These are phyloP conservation scores for Holothuria leucospilota DNA, from an alignment of 53 echinoderm and acorn worm species.

Conservation along the genomic window DNA sequence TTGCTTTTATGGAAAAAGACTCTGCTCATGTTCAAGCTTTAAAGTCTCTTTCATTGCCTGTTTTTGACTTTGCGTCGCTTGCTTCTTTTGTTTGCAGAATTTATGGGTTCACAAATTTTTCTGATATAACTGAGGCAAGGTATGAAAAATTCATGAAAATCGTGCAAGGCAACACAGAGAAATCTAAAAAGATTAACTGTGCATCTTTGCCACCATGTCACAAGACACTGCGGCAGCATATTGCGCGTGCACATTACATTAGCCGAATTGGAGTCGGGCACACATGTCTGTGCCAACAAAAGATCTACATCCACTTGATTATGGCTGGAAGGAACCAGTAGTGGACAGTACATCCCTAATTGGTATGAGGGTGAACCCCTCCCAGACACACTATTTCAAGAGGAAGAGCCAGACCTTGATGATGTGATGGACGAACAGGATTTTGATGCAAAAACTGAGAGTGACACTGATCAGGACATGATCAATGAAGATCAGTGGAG, in stretches of 20 bases:
- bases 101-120: conserved; percentile 19
- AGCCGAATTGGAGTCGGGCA: conserved; percentile 41
- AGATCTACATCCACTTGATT: not conserved
- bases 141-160: conserved; percentile 45
- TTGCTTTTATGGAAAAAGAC: conserved; percentile 32
- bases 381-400: conserved; percentile 8
- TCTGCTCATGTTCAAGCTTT: conserved; percentile 13
- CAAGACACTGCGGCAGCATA: conserved; percentile 27
- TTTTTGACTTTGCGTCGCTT: not conserved
- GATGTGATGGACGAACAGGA: conserved; percentile 14
- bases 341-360: conserved; percentile 13
- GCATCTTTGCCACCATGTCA: conserved; percentile 60
- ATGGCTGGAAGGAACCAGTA: not conserved
- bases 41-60: conserved; percentile 3
- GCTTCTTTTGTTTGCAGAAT: conserved; percentile 57
- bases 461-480: not conserved
- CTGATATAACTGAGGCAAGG: conserved; percentile 49
- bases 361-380: conserved; percentile 11
- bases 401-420: conserved; percentile 8
- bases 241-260: conserved; percentile 21
- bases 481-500: too few species aligned
- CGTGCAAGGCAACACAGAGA: not conserved
- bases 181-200: conserved; percentile 55
- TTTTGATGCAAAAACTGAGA: conserved; percentile 2
- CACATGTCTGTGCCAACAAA: conserved; percentile 17